Base-by-base conservation (phyloP, 2,888 invertebrate species). In the Drosophila trichaetosa region DNA sequence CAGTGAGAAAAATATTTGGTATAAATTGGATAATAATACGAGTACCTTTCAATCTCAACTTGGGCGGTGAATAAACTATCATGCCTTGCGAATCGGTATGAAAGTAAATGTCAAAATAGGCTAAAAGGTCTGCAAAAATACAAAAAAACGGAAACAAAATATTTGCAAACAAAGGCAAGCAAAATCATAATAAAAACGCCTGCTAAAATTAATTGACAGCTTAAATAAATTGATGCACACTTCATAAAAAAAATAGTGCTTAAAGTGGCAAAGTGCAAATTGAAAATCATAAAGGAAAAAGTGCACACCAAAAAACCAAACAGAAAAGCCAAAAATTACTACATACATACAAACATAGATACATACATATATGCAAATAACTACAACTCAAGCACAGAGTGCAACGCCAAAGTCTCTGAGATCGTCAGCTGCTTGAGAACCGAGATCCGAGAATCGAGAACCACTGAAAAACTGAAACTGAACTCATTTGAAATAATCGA, bases 81-180 rank as follows among this genome's bases (percentile, higher is more conserved):
- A 94, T 95, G 92, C 96, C 96, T 91, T 95, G 94, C 87, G 96
- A 95, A 94, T 96, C 96, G 92, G 96, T 96, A 91, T 96, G 96
- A 94, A 96, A 95, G 93, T 95, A 94, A 94, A 96, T 94, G 93
- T 95, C 94, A 94, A 95, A 95, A 94, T 95, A 95, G 94, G 96
- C 95, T 94, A 95, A 94, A 92, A 95, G 94, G 94, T 96, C 96
- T 96, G 95, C 92, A 95, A 95, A 93, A 46, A 46, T 46, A 46
- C 24, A 46, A 46, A 91, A 92, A 91, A 89, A 75, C 73, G 79
- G 60, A 75, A 81, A 70, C 64, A 69, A 69, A 46, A 77, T 61
- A 70, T 68, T 46, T 73, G 62, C 76, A 77, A 85, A 58, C 65
- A 72, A 68, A 67, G 16, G 46, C 27, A 51, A 72, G 10, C 31